Conservation (phyloP, 2,113 vertebrate genomes). For the Glaucomys volans region DNA sequence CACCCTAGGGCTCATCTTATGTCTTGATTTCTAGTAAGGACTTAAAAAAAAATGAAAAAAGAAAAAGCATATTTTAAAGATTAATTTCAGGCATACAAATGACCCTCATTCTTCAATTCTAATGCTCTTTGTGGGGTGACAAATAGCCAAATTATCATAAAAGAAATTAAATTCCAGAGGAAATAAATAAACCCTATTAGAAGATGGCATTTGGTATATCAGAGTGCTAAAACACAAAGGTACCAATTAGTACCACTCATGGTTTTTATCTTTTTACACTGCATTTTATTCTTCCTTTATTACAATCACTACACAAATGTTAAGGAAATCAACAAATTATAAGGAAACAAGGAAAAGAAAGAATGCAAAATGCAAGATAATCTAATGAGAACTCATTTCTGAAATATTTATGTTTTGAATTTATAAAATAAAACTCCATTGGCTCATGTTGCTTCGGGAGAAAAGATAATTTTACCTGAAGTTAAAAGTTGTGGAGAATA, state of each 20-base stretch:
- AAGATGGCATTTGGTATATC: background rate
- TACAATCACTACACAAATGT: background rate
- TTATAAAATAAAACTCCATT: constrained; percentile 4
- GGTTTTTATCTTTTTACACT: background rate
- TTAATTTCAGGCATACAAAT: constrained; percentile 67
- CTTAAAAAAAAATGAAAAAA: too few species aligned
- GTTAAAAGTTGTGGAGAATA: background rate
- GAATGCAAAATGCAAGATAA: background rate
- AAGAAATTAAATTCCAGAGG: constrained; percentile 43
- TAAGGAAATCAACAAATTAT: constrained; percentile 5
- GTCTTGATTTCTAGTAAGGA: constrained; percentile 61
- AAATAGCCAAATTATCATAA: constrained; percentile 25
- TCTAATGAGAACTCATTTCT: background rate
- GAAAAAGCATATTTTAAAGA: constrained; percentile 44
- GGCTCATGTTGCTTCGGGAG: background rate
- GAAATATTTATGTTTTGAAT: background rate
- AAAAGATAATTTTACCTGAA: constrained; percentile 26
- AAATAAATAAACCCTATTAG: constrained; percentile 51
- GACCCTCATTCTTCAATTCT: constrained; percentile 34
- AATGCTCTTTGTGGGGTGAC: background rate
- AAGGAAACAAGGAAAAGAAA: background rate
- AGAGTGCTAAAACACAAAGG: constrained; percentile 7
- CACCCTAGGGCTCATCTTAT: background rate
- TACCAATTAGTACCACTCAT: background rate
- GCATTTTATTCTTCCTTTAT: background rate